Base-by-base conservation (phyloP, 2,113 vertebrate genomes). In the Ovibos moschatus region DNA sequence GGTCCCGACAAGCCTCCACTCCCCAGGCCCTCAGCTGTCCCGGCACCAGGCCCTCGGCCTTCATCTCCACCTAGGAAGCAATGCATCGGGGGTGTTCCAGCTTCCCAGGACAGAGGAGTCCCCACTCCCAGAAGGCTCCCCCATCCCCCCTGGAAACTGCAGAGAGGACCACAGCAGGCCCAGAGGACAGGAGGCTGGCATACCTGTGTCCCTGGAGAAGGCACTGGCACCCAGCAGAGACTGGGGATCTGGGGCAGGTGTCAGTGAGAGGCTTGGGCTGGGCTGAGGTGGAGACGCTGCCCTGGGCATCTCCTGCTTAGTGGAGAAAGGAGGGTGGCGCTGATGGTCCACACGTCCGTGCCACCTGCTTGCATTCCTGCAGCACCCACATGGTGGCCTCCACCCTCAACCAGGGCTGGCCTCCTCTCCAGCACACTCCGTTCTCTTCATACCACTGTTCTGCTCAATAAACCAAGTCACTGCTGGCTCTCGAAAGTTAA, bases 191-290 rank as follows among this genome's bases (percentile, higher is more conserved):
- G 51, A 27, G 25, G 10, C 0, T 27, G 43, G 84, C 45, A 98
- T 99, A 99, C 99, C 99, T 0, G 98, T 95, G 87, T 89, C 98
- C 91, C 96, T 93, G 43, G 98, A 98, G 6, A 98, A 98, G 71
- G 98, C 84, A 74, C 98, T 98, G 60, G 97, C 30, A 10, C 91
- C 97, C 10, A 88, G 84, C 36, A 98, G 96, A 81, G 97, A 62
- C 11, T 89, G 95, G 33, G 98, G 50, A 82, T 89, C 47, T 27
- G 88, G 83, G 89, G 58, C n/a, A 58, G 74, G 64, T 6, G 71
- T 45, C 1, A 1, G 23, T 0, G 45, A 94, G 82, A 88, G 58
- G 36, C 53, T 71, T 2, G n/a, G 97, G 14, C 84, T 50, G 30
- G 98, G 81, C 3, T 78, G 89, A 0, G 43, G 3, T 1, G 98